Base-by-base conservation (phyloP, 1,140 invertebrate genomes). In the Caenorhabditis brenneri region DNA sequence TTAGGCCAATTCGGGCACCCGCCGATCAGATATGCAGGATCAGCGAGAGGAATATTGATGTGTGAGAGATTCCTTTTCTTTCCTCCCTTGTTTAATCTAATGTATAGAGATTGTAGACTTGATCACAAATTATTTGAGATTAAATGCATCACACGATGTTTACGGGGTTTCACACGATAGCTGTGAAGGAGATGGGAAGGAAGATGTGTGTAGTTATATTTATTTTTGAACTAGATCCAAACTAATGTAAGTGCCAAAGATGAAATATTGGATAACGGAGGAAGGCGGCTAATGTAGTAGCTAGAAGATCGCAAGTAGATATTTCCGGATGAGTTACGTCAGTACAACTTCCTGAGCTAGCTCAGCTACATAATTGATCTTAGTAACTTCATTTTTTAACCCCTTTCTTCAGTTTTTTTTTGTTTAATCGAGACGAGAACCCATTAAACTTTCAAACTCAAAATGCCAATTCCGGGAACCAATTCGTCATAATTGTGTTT, bases 81-180 rank as follows among this genome's bases (percentile, higher is more conserved):
- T 31, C 16, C 24, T 46, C 33, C 51, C 22, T 65, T 36, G 22
- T 46, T 29, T 74, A 74, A 74, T 74, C 36, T 74, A n/a, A 42
- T 42, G 65, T 36, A n/a, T 29, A 29, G 42, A 46, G 9, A 16
- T 46, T 46, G 42, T 36, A 42, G 36, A 74, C 36, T 39, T 74
- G 65, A 74, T 74, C 65, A 74, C 2, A 74, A 42, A 42, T 74
- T 74, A 31, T 74, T 74, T 74, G 65, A 74, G 65, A 74, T 74
- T 74, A 74, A 39, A 74, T 46, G 29, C 36, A 74, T 74, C 65
- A 74, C 31, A 19, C 31, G 60, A 65, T 74, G 65, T 74, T 39
- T 42, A 42, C 58, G 65, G 22, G 65, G 65, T 42, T 65, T 65
- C 60, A 65, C 24, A n/a, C n/a, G n/a, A n/a, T n/a, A n/a, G 36